Conservation (phyloP, 2,888 invertebrate genomes). For the Cryptophagus acutangulus region DNA sequence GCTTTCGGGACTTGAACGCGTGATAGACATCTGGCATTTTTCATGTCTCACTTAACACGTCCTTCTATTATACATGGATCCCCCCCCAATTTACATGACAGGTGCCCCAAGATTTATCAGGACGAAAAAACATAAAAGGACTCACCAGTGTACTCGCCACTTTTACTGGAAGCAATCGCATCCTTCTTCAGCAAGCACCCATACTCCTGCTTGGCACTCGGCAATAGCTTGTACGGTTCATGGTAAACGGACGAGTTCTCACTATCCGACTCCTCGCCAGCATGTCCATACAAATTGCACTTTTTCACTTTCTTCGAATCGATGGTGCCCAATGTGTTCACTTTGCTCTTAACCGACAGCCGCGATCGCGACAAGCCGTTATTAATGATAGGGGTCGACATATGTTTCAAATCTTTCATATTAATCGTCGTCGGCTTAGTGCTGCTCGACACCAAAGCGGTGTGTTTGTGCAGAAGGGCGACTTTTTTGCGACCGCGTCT, state of each 20-base stretch:
- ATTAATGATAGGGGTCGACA: conserved; percentile 55
- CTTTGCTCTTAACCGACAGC: conserved; percentile 49
- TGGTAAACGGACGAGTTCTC: conserved; percentile 56
- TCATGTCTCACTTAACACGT: conserved; percentile 32
- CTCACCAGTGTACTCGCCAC: conserved; percentile 53
- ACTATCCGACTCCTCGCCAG: conserved; percentile 52
- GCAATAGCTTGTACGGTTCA: conserved; percentile 54
- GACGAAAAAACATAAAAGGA: conserved; percentile 6
- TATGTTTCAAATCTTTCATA: conserved; percentile 56
- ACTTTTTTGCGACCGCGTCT: conserved; percentile 59
- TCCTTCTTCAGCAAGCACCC: conserved; percentile 52
- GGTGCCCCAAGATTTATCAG: neutral
- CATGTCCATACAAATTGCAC: conserved; percentile 49
- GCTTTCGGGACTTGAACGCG: conserved; percentile 11
- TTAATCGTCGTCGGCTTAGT: conserved; percentile 54
- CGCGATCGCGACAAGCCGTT: conserved; percentile 53
- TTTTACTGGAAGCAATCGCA: conserved; percentile 49
- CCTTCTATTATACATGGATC: conserved; percentile 27
- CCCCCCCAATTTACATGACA: conserved; percentile 23
- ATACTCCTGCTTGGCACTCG: conserved; percentile 50
- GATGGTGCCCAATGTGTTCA: conserved; percentile 39
- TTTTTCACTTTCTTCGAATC: conserved; percentile 45
- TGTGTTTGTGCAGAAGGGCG: conserved; percentile 59
- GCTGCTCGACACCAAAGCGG: conserved; percentile 54
- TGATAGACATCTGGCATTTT: conserved; percentile 30